Evolutionary conservation across 2,113 vertebrate genomes (phyloP).

Genomic region (Pelusios castaneus): DNA sequence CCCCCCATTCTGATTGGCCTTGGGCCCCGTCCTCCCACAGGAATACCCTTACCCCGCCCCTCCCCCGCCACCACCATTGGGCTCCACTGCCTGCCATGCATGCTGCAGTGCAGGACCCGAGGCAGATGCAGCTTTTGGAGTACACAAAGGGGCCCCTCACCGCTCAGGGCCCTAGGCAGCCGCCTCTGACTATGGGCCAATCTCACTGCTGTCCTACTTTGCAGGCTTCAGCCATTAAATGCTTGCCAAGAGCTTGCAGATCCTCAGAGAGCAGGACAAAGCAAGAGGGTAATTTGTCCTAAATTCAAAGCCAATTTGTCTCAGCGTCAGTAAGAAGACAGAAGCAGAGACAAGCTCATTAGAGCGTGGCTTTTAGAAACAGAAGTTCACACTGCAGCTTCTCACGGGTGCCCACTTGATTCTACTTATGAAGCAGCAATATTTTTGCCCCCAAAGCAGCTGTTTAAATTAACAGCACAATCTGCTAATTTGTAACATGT

Average conservation of each 20-base stretch:
- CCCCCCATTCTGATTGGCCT: too few species aligned
- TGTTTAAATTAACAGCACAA: not conserved
- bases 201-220: not conserved
- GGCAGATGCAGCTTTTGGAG: too few species aligned
- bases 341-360: not conserved
- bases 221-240: not conserved
- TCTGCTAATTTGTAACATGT: not conserved
- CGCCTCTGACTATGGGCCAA: not conserved
- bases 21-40: too few species aligned
- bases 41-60: too few species aligned
- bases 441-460: not conserved
- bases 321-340: not conserved
- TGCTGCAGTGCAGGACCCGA: too few species aligned
- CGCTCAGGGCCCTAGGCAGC: too few species aligned
- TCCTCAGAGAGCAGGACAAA: not conserved
- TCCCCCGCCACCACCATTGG: too few species aligned
- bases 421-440: not conserved
- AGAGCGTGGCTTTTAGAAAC: not conserved
- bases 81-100: too few species aligned
- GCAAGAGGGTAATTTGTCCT: not conserved
- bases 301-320: not conserved
- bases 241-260: not conserved
- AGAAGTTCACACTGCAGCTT: not conserved
- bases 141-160: too few species aligned
- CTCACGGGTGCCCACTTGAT: not conserved